Percentiles rank a stretch among this genome's conserved stretches.
These are phyloP conservation scores for Hyposmocoma kahamanoa DNA, from an alignment of 1,140 invertebrate species.

Conservation along the genomic window DNA sequence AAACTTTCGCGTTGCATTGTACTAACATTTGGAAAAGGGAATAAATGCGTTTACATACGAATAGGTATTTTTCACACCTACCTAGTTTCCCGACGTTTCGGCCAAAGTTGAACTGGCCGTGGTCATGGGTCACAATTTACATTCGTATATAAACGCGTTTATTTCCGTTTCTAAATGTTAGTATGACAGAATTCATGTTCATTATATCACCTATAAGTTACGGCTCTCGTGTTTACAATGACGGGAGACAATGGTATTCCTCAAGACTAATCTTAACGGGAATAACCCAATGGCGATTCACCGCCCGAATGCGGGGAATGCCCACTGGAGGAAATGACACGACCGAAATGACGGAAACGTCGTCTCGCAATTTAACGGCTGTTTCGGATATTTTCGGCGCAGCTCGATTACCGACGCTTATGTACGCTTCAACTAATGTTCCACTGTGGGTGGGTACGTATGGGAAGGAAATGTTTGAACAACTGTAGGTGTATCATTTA, in stretches of 20 bases:
- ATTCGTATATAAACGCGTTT: too few species aligned
- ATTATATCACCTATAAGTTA: background rate
- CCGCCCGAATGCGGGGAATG: constrained; percentile 15
- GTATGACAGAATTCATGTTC: background rate
- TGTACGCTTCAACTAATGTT: background rate
- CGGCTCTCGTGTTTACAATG: background rate
- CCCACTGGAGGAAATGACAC: constrained; percentile 24
- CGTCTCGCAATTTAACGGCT: constrained; percentile 9
- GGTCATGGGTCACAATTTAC: background rate
- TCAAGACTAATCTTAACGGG: too few species aligned
- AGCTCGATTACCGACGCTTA: background rate
- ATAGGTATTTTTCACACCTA: too few species aligned
- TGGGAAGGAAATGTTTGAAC: background rate
- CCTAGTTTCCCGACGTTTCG: too few species aligned
- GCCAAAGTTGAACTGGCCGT: background rate
- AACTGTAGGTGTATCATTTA: background rate
- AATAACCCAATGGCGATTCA: constrained; percentile 15
- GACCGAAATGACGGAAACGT: constrained; percentile 27
- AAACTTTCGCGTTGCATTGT: too few species aligned
- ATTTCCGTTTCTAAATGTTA: too few species aligned
- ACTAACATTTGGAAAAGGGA: too few species aligned
- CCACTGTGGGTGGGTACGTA: background rate
- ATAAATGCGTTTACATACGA: too few species aligned
- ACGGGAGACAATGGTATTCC: too few species aligned
- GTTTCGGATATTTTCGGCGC: constrained; percentile 9